phyloP scores from a whole-genome alignment of 2,888 invertebrate species.

The Clostera curtula region DNA sequence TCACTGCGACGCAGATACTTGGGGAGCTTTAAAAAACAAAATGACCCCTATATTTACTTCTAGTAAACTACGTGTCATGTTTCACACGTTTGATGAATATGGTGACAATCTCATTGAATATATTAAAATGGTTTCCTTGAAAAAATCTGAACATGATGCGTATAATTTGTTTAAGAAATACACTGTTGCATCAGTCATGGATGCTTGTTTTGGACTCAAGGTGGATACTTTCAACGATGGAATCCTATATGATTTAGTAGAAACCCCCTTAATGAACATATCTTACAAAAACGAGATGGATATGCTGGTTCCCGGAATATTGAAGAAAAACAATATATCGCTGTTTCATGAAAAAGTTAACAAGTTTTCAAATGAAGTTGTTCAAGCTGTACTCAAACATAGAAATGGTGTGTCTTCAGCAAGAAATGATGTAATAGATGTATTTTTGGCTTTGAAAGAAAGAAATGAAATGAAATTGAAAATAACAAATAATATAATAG shows the following conservation, averaged over 20 bases:
- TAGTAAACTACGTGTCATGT: slow-evolving; percentile 48
- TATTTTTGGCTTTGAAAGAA: slow-evolving; percentile 33
- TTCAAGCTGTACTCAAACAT: slow-evolving; percentile 22
- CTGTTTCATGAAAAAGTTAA: slow-evolving; percentile 23
- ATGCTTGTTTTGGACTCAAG: too few species aligned
- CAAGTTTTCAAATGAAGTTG: slow-evolving; percentile 29
- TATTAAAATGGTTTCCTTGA: slow-evolving; percentile 12
- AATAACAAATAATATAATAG: slow-evolving; percentile 37
- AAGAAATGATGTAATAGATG: slow-evolving; percentile 43
- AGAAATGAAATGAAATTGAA: slow-evolving; percentile 27
- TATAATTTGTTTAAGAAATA: slow-evolving; percentile 28
- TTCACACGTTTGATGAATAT: slow-evolving; percentile 31
- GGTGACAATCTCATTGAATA: slow-evolving; percentile 30
- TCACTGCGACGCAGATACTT: slow-evolving; percentile 36
- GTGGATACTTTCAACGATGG: slow-evolving; percentile 10
- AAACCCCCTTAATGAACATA: too few species aligned
- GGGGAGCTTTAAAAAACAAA: slow-evolving; percentile 33
- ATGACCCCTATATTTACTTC: slow-evolving; percentile 47
- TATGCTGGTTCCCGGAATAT: slow-evolving; percentile 38
- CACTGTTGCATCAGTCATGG: slow-evolving; percentile 34
- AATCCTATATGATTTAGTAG: too few species aligned
- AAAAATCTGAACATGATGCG: slow-evolving; percentile 24
- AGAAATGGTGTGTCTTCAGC: slow-evolving; percentile 30
- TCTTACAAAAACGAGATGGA: slow-evolving; percentile 25
- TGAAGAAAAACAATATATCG: slow-evolving; percentile 27